A percentile compares a stretch with the other conserved stretches of the same genome.
phyloP scores from a whole-genome alignment of 92 coral and sea anemone genomes.

The Scolanthus callimorphus region DNA sequence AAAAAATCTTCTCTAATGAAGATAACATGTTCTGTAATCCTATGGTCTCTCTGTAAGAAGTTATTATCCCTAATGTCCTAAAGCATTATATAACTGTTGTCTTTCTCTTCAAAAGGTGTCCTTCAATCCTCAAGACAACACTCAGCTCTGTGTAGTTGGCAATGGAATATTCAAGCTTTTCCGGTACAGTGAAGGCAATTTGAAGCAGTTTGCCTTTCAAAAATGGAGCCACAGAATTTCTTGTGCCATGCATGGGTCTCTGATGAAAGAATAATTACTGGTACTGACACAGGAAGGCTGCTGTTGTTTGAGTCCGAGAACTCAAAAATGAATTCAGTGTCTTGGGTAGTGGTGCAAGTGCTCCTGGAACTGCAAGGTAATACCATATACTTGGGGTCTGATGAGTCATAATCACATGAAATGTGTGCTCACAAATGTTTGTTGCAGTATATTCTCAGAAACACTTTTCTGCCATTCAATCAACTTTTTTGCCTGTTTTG shows the following conservation, averaged over 20 bases:
- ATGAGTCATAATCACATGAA: too few relatives aligned
- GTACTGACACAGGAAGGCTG: constrained; percentile 85
- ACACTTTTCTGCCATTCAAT: too few relatives aligned
- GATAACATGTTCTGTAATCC: neutral
- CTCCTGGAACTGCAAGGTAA: constrained; percentile 71
- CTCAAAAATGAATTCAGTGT: constrained; percentile 90
- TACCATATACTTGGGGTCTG: too few relatives aligned
- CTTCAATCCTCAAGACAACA: constrained; percentile 96
- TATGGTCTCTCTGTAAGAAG: too few relatives aligned
- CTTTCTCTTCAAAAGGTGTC: constrained; percentile 50
- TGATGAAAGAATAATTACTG: constrained; percentile 94
- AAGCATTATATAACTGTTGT: too few relatives aligned
- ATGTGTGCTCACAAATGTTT: too few relatives aligned
- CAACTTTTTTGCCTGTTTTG: too few relatives aligned
- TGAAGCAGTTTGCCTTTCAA: constrained; percentile 99
- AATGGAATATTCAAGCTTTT: constrained; percentile 98
- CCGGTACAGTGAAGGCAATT: constrained; percentile 97
- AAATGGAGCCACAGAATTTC: constrained; percentile 98
- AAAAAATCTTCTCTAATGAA: too few relatives aligned
- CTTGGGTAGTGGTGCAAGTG: constrained; percentile 50
- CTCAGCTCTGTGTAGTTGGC: constrained; percentile 98
- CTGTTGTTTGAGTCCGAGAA: constrained; percentile 94
- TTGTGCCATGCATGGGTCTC: constrained; percentile 97
- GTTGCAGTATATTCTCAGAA: too few relatives aligned
- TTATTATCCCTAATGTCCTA: too few relatives aligned